Base-by-base conservation (phyloP, 2,113 vertebrate species). In the Cochlearius cochlearius region DNA sequence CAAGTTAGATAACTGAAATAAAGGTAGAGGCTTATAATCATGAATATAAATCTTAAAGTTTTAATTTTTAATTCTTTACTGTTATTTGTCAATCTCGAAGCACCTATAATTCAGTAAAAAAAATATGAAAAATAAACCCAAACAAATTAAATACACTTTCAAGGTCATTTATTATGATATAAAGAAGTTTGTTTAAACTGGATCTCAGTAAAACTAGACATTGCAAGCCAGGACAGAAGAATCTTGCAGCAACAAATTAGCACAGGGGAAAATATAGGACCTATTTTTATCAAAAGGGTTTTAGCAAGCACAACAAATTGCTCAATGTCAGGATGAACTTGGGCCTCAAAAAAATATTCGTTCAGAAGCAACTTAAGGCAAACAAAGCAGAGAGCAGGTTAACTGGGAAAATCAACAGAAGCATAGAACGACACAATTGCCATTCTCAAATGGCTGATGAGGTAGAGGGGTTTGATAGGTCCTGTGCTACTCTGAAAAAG, bases 291-390 rank as follows among this genome's bases (percentile, higher is more conserved):
- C 3, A 0, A 71, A 92, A 69, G 12, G 2, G 15, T 76, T 92
- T 92, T 67, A 94, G 56, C 27, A 93, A 96, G 66, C 74, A 84
- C 73, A 89, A 92, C 52, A 85, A 92, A 96, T 87, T 67, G 43
- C 52, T 91, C 84, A 91, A 81, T 60, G 62, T 82, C 87, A 91
- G 22, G 50, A 83, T 1, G 13, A 93, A 88, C 53, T 71, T 88
- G 41, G 5, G 32, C 43, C 55, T 74, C 71, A 67, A 50, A 83
- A 87, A 63, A 79, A 72, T 23, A 80, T 92, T 63, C 96, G 55
- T 43, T 90, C 60, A 75, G 87, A 86, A 83, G 50, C 45, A 95
- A 86, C 53, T 87, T 79, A 92, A 86, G 38, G 15, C 74, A 95
- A 78, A 79, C 22, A 88, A 86, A 88, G 27, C 8, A 79, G 53